Base-by-base conservation (phyloP, 2,113 vertebrate genomes). In the Lophochroa leadbeateri region DNA sequence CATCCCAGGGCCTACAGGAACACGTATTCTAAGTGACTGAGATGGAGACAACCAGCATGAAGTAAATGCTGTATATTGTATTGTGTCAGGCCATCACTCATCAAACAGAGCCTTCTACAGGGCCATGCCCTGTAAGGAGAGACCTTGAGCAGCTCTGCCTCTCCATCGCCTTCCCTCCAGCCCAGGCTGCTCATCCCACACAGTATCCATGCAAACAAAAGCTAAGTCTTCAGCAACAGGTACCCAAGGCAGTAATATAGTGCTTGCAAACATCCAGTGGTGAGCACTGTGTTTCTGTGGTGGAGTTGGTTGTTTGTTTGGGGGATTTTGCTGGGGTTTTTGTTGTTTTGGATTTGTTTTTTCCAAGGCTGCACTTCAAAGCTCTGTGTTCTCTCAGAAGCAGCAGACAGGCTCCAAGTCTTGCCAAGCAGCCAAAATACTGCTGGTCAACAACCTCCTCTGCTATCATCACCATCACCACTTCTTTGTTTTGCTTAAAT, bases 181-280 rank as follows among this genome's bases (percentile, higher is more conserved):
- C 57, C 78, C 9, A 33, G n/a, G 72, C 57, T 92, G 35, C 76
- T 92, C 31, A 9, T 18, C 43, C 67, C 55, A 15, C 25, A 44
- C 3, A 80, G 53, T 27, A 71, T 13, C 75, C 44, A 44, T 0
- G 12, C 49, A 28, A 80, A 70, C 64, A 19, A 43, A 43, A 46
- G 43, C 76, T 12, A 2, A 6, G 25, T 9, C 82, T 90, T 44
- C 69, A 71, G 28, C 12, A 2, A 35, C 33, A 49, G 31, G 37
- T 28, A 58, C 43, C n/a, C 50, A 35, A 60, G 14, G 17, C 1
- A 49, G 18, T 2, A 86, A 41, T n/a, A 18, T 0, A 25, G 47
- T 0, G 8, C 43, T 35, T 70, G 33, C 64, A 58, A 53, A 75
- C 3, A 1, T 7, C n/a, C 50, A 18, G 1, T 3, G 9, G 13